These are phyloP conservation scores for Willowsia nigromaculata DNA, from an alignment of 2,888 invertebrate species.

Conservation along the genomic window DNA sequence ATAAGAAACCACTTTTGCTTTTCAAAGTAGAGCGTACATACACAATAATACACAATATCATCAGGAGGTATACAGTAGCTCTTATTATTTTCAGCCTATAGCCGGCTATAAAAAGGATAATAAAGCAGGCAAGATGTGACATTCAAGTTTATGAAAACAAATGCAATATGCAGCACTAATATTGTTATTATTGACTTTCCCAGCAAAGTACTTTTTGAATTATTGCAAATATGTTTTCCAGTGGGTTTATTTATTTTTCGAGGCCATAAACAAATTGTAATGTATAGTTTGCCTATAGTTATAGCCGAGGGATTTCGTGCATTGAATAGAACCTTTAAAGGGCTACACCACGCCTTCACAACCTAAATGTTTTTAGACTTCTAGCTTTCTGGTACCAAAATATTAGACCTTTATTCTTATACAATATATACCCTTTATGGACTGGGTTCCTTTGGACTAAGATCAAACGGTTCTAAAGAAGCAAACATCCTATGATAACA, in stretches of 20 bases:
- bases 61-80: not conserved
- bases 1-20: not conserved
- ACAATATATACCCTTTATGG: no score
- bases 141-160: not conserved
- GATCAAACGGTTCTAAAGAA: not conserved
- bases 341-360: no score
- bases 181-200: slow-evolving; percentile 6
- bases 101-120: not conserved
- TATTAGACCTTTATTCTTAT: no score
- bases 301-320: not conserved
- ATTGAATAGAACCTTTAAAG: no score
- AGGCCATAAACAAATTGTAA: slow-evolving; percentile 16
- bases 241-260: not conserved
- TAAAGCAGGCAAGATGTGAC: not conserved
- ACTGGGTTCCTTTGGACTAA: no score
- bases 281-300: not conserved
- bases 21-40: not conserved
- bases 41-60: no score
- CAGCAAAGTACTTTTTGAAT: slow-evolving; percentile 18
- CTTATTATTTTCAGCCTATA: no score
- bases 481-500: no score
- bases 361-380: not conserved
- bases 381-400: no score
- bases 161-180: slow-evolving; percentile 9
- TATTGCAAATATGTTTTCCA: not conserved